phyloP scores from a whole-genome alignment of 2,888 invertebrate species.

The Torymus auratus region DNA sequence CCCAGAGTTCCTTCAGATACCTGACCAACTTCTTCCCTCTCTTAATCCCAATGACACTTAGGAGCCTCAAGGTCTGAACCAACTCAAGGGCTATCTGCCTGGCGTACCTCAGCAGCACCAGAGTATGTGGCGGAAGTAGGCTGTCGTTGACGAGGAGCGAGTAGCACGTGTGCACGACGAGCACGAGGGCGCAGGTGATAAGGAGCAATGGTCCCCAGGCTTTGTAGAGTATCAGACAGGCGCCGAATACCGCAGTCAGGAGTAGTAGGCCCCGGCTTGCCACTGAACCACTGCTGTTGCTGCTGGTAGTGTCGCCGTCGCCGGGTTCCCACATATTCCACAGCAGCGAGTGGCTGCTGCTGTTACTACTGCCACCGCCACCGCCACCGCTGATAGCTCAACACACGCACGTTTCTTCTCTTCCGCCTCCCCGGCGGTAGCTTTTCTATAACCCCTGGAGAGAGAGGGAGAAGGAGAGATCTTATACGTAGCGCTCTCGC shows the following conservation, averaged over 20 bases:
- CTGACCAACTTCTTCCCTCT: not conserved
- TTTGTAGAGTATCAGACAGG: constrained; percentile 69
- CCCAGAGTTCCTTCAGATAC: constrained; percentile 12
- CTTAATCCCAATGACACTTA: constrained; percentile 3
- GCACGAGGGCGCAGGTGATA: constrained; percentile 65
- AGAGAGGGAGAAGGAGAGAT: too few species aligned
- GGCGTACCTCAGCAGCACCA: constrained; percentile 60
- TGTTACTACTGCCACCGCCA: not conserved
- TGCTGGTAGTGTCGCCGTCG: constrained; percentile 19
- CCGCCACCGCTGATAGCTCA: constrained; percentile 1
- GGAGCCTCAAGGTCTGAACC: constrained; percentile 15
- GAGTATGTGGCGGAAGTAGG: constrained; percentile 67
- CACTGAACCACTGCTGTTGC: not conserved
- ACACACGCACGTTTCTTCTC: not conserved
- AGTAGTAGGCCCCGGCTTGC: constrained; percentile 67
- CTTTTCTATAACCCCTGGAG: too few species aligned
- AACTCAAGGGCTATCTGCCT: constrained; percentile 60
- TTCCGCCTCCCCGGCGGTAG: not conserved
- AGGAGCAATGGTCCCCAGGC: constrained; percentile 70
- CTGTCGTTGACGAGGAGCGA: constrained; percentile 71
- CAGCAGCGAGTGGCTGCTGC: constrained; percentile 38
- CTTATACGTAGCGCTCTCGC: too few species aligned
- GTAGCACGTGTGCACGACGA: constrained; percentile 70
- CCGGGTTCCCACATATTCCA: constrained; percentile 56
- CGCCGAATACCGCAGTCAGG: constrained; percentile 69